Conservation (phyloP, 2,797 vertebrate genomes). For the Pseudochirops cupreus region DNA sequence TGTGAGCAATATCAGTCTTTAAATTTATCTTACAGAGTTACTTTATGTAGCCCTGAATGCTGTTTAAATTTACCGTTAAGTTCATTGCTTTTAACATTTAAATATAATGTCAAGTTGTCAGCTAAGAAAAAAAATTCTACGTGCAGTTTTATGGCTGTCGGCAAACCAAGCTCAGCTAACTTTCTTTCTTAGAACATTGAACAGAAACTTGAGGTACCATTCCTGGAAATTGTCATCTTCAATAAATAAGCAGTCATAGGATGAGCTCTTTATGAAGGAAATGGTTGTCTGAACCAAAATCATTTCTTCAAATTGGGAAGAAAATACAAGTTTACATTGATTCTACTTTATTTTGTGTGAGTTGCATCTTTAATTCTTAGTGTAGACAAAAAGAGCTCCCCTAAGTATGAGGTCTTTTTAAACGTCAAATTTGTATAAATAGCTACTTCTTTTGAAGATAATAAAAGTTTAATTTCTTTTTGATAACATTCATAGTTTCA, state of each 20-base stretch:
- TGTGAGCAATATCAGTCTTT: constrained; percentile 10
- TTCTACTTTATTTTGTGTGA: neutral
- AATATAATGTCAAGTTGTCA: neutral
- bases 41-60: constrained; percentile 52
- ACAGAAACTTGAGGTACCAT: neutral
- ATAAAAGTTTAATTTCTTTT: neutral
- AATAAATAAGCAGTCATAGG: neutral
- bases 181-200: constrained; percentile 39
- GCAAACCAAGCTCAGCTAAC: neutral
- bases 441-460: neutral
- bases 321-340: neutral
- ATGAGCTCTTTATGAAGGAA: neutral
- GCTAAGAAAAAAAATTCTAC: constrained; percentile 11
- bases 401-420: neutral
- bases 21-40: constrained; percentile 53
- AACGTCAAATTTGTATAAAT: neutral
- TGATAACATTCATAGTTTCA: neutral
- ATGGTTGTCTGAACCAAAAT: neutral
- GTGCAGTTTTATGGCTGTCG: constrained; percentile 12
- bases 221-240: constrained; percentile 40
- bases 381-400: neutral
- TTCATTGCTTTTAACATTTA: constrained; percentile 29
- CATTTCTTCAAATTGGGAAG: neutral
- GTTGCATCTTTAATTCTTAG: neutral
- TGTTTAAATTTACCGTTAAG: constrained; percentile 13